phyloP scores from a whole-genome alignment of 2,797 vertebrate species.

The Ataeniobius toweri region DNA sequence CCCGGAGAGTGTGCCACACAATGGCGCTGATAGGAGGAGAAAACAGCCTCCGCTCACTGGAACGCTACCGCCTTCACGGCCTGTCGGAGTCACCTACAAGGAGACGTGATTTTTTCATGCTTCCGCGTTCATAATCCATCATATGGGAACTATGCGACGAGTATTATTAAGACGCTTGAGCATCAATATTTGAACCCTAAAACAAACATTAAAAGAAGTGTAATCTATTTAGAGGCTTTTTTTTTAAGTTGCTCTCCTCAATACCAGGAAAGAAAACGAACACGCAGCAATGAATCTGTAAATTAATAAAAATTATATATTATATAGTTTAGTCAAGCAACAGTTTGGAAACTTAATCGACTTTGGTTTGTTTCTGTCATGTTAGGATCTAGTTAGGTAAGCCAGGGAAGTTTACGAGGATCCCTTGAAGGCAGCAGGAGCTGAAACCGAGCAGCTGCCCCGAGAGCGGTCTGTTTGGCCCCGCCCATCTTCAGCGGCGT shows the following conservation, averaged over 20 bases:
- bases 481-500: conserved; percentile 41
- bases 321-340: background rate
- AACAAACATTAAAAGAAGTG: background rate
- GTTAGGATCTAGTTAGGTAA: background rate
- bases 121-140: background rate
- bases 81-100: conserved; percentile 19
- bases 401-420: conserved; percentile 30
- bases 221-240: background rate
- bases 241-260: background rate
- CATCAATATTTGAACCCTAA: background rate
- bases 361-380: background rate
- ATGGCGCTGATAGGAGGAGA: conserved; percentile 75
- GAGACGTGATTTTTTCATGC: background rate
- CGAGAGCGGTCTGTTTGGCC: conserved; percentile 41
- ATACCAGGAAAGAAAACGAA: background rate
- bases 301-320: background rate
- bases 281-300: background rate
- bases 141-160: background rate
- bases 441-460: conserved; percentile 74
- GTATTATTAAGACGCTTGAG: background rate
- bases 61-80: conserved; percentile 57
- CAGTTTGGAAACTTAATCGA: background rate
- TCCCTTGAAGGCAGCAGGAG: conserved; percentile 56
- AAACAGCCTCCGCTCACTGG: conserved; percentile 55
- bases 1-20: conserved; percentile 67